These are phyloP conservation scores for Gallinago solitaria DNA, from an alignment of 2,797 vertebrate genomes.

Conservation along the genomic window DNA sequence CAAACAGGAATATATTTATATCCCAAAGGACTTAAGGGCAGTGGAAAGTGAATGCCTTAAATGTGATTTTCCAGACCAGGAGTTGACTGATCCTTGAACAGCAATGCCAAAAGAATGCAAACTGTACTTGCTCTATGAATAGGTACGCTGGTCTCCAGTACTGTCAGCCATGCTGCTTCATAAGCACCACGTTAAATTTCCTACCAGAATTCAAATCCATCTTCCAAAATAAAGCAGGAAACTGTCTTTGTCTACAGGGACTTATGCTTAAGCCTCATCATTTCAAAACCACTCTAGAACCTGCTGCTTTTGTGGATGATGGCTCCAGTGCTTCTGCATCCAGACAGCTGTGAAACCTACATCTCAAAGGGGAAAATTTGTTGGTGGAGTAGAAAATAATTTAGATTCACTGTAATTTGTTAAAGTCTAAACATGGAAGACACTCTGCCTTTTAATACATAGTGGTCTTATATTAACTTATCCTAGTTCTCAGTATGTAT, in stretches of 20 bases:
- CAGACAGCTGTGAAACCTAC: not conserved
- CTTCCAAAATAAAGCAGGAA: not conserved
- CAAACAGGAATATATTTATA: not conserved
- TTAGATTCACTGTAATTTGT: not conserved
- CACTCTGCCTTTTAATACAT: not conserved
- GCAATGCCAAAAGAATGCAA: not conserved
- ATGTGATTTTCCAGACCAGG: not conserved
- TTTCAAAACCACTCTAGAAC: not conserved
- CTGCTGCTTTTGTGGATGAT: not conserved
- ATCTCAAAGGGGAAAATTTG: not conserved
- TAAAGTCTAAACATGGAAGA: not conserved
- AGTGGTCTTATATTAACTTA: not conserved
- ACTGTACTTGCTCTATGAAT: not conserved
- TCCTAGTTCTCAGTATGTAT: not conserved
- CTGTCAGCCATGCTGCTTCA: not conserved
- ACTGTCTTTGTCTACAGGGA: not conserved
- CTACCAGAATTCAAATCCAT: not conserved
- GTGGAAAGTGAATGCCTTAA: not conserved
- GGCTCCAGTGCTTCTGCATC: not conserved
- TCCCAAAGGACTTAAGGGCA: not conserved
- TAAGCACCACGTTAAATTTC: not conserved
- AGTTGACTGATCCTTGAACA: not conserved
- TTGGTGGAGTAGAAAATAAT: not conserved
- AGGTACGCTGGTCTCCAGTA: not conserved
- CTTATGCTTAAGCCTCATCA: not conserved